A percentile compares a stretch with the other conserved stretches of the same genome.
Conservation (phyloP, 2,888 invertebrate genomes). For the Octonoba sinensis region DNA sequence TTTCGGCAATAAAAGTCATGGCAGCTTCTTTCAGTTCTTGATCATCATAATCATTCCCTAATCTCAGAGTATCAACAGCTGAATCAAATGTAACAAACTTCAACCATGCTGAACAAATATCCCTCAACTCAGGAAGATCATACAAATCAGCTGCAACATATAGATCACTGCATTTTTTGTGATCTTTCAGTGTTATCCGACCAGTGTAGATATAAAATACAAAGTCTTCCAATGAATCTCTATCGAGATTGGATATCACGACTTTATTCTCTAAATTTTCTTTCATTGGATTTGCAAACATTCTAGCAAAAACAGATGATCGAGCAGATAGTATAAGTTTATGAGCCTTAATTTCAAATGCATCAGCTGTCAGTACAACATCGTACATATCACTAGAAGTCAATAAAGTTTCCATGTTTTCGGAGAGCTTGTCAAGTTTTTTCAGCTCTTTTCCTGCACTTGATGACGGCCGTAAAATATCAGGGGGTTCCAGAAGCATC, state of each 20-base stretch:
- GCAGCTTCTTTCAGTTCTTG: not conserved
- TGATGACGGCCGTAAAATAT: not conserved
- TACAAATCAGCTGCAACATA: constrained; percentile 4
- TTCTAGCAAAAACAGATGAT: not conserved
- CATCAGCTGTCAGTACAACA: not conserved
- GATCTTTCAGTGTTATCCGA: not conserved
- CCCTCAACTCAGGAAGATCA: not conserved
- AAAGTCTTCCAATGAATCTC: not conserved
- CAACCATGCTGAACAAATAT: not conserved
- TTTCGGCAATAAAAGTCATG: not conserved
- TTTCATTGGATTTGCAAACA: constrained; percentile 6
- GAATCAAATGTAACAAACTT: not conserved
- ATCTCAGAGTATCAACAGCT: not conserved
- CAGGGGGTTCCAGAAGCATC: not conserved
- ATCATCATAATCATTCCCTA: constrained; percentile 9
- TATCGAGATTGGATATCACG: not conserved
- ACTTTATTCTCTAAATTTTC: constrained; percentile 1
- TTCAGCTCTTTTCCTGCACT: not conserved
- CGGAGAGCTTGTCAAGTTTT: not conserved
- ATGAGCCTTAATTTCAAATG: not conserved
- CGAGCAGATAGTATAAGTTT: not conserved
- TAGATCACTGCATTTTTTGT: not conserved
- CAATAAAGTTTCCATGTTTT: not conserved
- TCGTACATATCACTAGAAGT: not conserved
- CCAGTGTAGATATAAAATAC: constrained; percentile 3